These are phyloP conservation scores for Nephrotoma appendiculata DNA, from an alignment of 2,888 invertebrate species.

Conservation along the genomic window DNA sequence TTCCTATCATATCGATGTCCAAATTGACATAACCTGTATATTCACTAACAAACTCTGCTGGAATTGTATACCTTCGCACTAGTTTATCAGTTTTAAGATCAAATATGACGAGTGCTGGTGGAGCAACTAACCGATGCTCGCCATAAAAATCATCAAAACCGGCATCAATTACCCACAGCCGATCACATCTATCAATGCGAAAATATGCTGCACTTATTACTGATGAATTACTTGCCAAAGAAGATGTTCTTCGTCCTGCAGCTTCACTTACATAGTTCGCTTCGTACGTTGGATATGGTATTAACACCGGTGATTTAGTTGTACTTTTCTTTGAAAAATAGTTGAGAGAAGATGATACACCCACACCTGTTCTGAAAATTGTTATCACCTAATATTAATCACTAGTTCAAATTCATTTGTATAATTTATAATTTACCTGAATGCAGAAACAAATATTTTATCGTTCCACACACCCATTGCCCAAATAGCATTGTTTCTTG, in stretches of 20 bases:
- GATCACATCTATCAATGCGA: conserved; percentile 58
- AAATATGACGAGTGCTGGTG: conserved; percentile 51
- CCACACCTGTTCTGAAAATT: conserved; percentile 43
- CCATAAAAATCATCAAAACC: conserved; percentile 53
- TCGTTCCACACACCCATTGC: neutral
- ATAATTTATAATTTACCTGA: neutral
- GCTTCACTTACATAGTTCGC: conserved; percentile 39
- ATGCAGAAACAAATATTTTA: neutral
- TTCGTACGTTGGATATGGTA: conserved; percentile 62
- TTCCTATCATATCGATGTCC: neutral
- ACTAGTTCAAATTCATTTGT: neutral
- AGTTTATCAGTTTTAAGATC: conserved; percentile 63
- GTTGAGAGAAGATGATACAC: conserved; percentile 54
- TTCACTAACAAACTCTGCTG: conserved; percentile 30
- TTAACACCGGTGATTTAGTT: conserved; percentile 50
- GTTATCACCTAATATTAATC: neutral
- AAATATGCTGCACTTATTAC: conserved; percentile 61
- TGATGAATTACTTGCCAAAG: conserved; percentile 40
- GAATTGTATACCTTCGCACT: conserved; percentile 51
- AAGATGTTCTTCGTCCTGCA: conserved; percentile 12
- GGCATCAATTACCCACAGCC: conserved; percentile 70
- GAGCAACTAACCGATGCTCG: conserved; percentile 41
- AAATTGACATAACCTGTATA: neutral
- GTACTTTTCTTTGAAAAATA: conserved; percentile 42
- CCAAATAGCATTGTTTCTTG: neutral